Evolutionary conservation across 1,140 invertebrate genomes (phyloP).

Genomic region (Platorchestia sp.): DNA sequence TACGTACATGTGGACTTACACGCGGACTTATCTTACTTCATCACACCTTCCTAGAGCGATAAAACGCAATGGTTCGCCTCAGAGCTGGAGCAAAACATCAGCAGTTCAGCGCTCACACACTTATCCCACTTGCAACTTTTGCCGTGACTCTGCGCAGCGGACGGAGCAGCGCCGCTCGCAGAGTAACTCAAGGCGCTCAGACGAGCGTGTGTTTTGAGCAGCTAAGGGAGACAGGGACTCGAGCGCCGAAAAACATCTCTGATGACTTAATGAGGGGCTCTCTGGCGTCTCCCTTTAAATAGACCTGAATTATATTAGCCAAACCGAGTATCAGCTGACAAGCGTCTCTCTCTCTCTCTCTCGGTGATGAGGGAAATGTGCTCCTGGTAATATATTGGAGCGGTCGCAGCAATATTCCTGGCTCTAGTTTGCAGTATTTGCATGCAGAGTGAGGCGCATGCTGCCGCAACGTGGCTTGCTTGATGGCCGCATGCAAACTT

Average conservation of each 20-base stretch:
- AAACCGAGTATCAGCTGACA: constrained; percentile 8
- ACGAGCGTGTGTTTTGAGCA: neutral
- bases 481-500: neutral
- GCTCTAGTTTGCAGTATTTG: constrained; percentile 1
- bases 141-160: neutral
- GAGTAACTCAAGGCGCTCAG: neutral
- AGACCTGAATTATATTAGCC: constrained; percentile 20
- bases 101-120: neutral
- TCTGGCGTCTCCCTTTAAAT: constrained; percentile 14
- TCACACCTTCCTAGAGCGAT: neutral
- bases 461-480: neutral
- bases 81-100: neutral
- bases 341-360: neutral
- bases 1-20: too few species aligned
- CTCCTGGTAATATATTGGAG: neutral
- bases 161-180: neutral
- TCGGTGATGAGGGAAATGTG: neutral
- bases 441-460: neutral
- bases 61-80: neutral
- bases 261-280: constrained; percentile 37
- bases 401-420: neutral
- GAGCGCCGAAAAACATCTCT: constrained; percentile 17
- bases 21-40: neutral
- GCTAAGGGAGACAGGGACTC: neutral
- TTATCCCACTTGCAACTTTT: neutral